Evolutionary conservation across 2,113 vertebrate genomes (phyloP), one percentile per base, ranked within the genome.

Genomic region (Myocastor coypus): DNA sequence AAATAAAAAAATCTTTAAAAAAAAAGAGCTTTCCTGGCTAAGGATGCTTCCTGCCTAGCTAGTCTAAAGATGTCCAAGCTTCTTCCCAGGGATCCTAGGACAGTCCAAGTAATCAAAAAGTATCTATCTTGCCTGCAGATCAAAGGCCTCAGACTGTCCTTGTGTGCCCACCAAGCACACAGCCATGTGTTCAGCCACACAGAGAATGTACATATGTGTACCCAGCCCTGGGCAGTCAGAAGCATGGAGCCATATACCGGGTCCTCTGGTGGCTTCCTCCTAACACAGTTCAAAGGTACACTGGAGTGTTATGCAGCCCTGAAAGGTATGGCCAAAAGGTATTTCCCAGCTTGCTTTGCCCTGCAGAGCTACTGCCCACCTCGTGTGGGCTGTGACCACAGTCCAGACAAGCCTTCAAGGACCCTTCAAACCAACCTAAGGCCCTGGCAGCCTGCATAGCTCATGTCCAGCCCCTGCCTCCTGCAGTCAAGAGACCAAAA

Each of bases 271-370:
- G 71, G 40, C 61, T 63, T 78, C 34, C 52, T 63, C 22, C 64
- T 50, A 1, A 37, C 64, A 91, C 46, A 37, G 7, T 19, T 81
- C 82, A 42, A 69, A 32, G 37, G 32, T 8, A 6, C 28, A 50
- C 7, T 14, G 40, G 22, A 30, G 19, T 13, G 1, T 4, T 10
- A 28, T 22, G 19, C 61, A 55, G 87, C 66, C 46, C 61, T 0
- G 0, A 34, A 30, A 22, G 55, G 50, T 0, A 0, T n/a, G 30
- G 55, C 30, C 59, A 16, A 37, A 59, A 7, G 37, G 17, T 19
- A 4, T 34, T 26, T 78, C 77, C 55, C 55, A n/a, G 24, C 46
- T 46, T 4, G 8, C 78, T 26, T 57, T 37, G 7, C 55, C 57
- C 64, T 32, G 7, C 69, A 68, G 59, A n/a, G 7, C 57, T n/a